These are phyloP conservation scores for Xanthorhoe designata DNA, from an alignment of 2,888 invertebrate genomes.

Conservation along the genomic window DNA sequence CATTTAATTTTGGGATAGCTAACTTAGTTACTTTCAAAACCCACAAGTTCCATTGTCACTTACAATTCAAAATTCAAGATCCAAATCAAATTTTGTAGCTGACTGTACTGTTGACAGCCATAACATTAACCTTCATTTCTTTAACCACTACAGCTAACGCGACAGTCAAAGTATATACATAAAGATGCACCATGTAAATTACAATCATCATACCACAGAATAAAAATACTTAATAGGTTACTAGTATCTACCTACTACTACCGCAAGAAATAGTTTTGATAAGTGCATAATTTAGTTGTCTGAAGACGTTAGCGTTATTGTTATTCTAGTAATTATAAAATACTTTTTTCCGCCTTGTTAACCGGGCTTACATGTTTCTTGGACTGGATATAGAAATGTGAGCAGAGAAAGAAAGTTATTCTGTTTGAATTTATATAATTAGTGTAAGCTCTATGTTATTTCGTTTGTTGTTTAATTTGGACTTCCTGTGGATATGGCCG, in stretches of 20 bases:
- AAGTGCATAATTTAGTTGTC: not conserved
- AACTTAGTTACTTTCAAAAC: no score
- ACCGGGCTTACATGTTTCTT: not conserved
- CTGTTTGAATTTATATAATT: not conserved
- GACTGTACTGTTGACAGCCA: not conserved
- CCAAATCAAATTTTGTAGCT: not conserved
- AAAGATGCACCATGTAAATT: not conserved
- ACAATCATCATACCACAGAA: not conserved
- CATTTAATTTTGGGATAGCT: no score
- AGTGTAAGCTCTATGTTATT: no score
- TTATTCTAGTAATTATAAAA: not conserved
- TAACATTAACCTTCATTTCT: constrained; percentile 23
- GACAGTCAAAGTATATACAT: not conserved
- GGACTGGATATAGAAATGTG: not conserved
- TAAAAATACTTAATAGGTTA: no score
- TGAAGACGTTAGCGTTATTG: not conserved
- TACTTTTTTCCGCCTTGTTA: constrained; percentile 5
- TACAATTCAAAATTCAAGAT: not conserved
- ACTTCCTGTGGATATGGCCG: no score
- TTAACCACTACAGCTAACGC: constrained; percentile 8
- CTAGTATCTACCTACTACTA: not conserved
- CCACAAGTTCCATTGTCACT: no score
- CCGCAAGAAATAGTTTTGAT: not conserved
- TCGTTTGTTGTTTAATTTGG: no score
- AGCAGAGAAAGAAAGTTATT: not conserved